phyloP scores from a whole-genome alignment of 2,797 vertebrate genomes.

The Phaenicophaeus curvirostris region DNA sequence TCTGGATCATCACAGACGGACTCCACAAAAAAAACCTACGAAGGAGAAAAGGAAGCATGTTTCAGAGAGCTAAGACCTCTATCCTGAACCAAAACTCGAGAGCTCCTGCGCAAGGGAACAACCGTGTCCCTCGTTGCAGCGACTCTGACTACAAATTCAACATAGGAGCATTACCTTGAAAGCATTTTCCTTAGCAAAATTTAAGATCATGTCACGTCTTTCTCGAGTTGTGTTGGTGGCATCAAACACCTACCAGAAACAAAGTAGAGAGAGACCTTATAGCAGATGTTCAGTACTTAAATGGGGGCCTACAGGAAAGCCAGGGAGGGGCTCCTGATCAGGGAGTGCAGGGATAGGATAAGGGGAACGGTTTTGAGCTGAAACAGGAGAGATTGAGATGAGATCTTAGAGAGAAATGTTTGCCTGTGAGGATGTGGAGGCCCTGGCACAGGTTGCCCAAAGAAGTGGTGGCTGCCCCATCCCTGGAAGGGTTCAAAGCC shows the following conservation, averaged over 20 bases:
- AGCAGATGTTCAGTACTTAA: no score
- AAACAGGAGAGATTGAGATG: no score
- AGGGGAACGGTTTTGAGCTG: no score
- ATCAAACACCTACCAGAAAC: conserved; percentile 88
- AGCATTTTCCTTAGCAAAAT: conserved; percentile 89
- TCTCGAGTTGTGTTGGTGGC: conserved; percentile 97
- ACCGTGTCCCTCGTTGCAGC: accelerated
- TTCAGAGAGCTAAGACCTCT: neutral
- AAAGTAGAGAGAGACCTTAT: neutral
- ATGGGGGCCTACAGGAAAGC: no score
- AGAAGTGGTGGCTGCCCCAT: no score
- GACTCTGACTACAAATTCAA: neutral
- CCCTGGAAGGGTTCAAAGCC: no score
- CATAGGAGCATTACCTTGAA: conserved; percentile 84
- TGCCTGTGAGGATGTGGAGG: no score
- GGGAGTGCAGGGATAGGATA: no score
- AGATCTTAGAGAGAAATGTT: no score
- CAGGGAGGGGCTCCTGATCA: no score
- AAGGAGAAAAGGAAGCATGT: neutral
- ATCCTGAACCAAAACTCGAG: accelerated
- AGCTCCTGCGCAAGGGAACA: neutral
- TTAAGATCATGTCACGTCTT: conserved; percentile 90
- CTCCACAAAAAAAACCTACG: conserved; percentile 97
- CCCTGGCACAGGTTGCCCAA: no score
- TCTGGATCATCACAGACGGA: conserved; percentile 97